Conservation (phyloP, 2,888 invertebrate species). For the Alcis repandata region DNA sequence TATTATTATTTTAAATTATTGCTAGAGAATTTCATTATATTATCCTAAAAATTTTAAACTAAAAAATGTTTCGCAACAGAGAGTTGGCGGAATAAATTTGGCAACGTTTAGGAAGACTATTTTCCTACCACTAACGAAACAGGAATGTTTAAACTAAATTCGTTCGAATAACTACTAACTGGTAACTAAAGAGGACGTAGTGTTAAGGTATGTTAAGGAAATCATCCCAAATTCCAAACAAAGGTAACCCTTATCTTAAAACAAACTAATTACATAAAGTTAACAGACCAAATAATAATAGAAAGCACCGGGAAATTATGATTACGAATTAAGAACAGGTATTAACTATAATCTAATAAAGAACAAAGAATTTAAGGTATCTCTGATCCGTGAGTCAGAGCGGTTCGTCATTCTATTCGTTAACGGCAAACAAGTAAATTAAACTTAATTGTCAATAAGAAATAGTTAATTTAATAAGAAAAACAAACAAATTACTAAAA, state of each 20-base stretch:
- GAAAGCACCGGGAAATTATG: conserved; percentile 82
- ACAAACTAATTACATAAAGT: conserved; percentile 61
- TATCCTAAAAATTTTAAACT: conserved; percentile 78
- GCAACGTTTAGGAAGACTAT: conserved; percentile 87
- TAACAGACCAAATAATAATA: conserved; percentile 83
- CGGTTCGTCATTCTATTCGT: conserved; percentile 33
- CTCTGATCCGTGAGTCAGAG: conserved; percentile 21
- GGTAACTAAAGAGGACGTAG: conserved; percentile 82
- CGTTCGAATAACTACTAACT: conserved; percentile 82
- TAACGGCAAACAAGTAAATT: conserved; percentile 41
- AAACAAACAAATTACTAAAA: conserved; percentile 12
- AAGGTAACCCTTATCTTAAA: conserved; percentile 78
- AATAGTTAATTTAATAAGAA: conserved; percentile 39
- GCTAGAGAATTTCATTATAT: conserved; percentile 85
- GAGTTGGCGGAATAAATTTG: conserved; percentile 84
- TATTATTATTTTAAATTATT: conserved; percentile 75
- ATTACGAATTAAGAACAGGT: conserved; percentile 57
- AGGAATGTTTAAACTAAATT: conserved; percentile 85
- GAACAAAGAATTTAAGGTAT: conserved; percentile 33
- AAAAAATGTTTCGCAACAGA: conserved; percentile 81
- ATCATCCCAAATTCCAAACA: conserved; percentile 70
- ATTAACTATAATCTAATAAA: conserved; percentile 21
- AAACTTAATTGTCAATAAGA: conserved; percentile 23
- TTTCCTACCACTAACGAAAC: conserved; percentile 85
- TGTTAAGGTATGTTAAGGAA: conserved; percentile 59